These are phyloP conservation scores for Tetrapedia diversipes DNA, from an alignment of 2,888 invertebrate genomes.

Conservation along the genomic window DNA sequence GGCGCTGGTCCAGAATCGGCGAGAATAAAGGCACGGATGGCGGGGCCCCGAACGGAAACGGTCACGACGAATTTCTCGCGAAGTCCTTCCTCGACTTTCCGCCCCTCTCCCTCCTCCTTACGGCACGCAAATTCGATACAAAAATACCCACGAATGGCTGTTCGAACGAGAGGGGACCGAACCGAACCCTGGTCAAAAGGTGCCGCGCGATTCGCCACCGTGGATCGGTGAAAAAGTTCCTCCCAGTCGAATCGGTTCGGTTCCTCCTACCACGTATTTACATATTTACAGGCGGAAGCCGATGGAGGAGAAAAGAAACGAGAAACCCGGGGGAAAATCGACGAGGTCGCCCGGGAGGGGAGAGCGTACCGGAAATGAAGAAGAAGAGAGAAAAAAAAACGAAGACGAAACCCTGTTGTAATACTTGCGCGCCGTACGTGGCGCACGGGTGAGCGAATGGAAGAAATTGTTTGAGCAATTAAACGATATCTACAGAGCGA, in stretches of 20 bases:
- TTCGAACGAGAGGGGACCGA: not conserved
- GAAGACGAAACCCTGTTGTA: slow-evolving; percentile 52
- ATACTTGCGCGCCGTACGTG: slow-evolving; percentile 58
- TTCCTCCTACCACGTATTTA: slow-evolving; percentile 1
- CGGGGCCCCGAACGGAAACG: slow-evolving; percentile 48
- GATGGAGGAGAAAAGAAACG: slow-evolving; percentile 42
- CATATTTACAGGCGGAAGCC: slow-evolving; percentile 60
- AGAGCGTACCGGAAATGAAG: not conserved
- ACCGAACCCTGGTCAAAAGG: not conserved
- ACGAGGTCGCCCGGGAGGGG: slow-evolving; percentile 14
- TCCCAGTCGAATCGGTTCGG: not conserved
- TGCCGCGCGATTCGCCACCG: not conserved
- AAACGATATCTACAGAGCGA: slow-evolving; percentile 66
- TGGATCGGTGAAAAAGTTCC: not conserved
- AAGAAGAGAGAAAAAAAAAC: slow-evolving; percentile 18
- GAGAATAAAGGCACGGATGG: slow-evolving; percentile 59
- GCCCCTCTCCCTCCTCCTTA: slow-evolving; percentile 26
- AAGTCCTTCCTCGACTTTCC: not conserved
- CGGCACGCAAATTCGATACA: not conserved
- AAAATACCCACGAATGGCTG: slow-evolving; percentile 11
- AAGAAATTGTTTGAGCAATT: slow-evolving; percentile 80
- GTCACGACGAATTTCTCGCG: slow-evolving; percentile 20
- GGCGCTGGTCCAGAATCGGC: slow-evolving; percentile 11
- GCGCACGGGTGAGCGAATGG: slow-evolving; percentile 65
- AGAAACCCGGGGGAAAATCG: slow-evolving; percentile 7